Evolutionary conservation across 2,888 invertebrate genomes (phyloP).

Genomic region (Chrysolina americana): DNA sequence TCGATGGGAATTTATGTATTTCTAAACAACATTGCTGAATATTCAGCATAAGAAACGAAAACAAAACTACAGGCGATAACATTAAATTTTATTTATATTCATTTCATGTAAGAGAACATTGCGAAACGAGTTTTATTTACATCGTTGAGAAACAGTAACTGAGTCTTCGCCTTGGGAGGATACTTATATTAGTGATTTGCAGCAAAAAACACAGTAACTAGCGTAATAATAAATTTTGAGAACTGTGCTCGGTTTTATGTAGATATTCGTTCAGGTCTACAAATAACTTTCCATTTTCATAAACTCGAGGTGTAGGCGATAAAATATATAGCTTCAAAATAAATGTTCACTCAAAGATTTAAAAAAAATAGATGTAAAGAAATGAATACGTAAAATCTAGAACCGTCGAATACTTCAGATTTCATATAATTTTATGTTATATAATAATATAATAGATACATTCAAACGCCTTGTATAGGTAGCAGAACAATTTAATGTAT

Average conservation of each 20-base stretch:
- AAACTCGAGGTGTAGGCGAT: background rate
- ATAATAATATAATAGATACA: no score
- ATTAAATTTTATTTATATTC: constrained; percentile 52
- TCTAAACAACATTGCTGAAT: constrained; percentile 6
- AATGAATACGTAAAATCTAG: no score
- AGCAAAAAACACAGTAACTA: constrained; percentile 8
- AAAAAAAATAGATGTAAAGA: no score
- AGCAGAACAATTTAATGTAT: no score
- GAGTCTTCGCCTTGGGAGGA: constrained; percentile 16
- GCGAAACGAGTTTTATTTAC: constrained; percentile 54
- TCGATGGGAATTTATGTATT: constrained; percentile 6
- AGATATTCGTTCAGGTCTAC: background rate
- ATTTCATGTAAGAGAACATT: constrained; percentile 47
- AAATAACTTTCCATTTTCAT: background rate
- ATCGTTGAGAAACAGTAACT: constrained; percentile 33
- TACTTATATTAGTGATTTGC: constrained; percentile 25
- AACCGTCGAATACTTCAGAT: no score
- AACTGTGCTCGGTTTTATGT: background rate
- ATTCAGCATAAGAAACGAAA: constrained; percentile 32
- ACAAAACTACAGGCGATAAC: constrained; percentile 49
- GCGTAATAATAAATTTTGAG: constrained; percentile 18
- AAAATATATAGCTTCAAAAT: no score
- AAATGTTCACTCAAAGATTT: no score
- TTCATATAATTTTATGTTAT: no score
- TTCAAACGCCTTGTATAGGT: no score